phyloP scores from a whole-genome alignment of 2,888 invertebrate species.

The Eucera pruinosa region DNA sequence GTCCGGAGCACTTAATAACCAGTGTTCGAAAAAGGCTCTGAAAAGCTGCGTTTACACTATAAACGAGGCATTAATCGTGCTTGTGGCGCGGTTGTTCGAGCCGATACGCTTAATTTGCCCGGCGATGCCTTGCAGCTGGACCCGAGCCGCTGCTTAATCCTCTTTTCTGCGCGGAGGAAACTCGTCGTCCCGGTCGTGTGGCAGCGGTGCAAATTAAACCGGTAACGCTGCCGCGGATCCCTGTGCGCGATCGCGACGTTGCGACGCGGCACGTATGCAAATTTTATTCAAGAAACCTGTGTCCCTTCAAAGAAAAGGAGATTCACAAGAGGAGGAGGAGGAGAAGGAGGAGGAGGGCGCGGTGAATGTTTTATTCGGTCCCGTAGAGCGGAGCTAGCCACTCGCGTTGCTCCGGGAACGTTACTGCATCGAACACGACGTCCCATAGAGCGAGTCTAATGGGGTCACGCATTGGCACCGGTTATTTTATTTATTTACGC shows the following conservation, averaged over 20 bases:
- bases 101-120: constrained; percentile 33
- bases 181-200: constrained; percentile 14
- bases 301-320: constrained; percentile 49
- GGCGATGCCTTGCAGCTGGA: constrained; percentile 23
- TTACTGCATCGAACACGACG: constrained; percentile 47
- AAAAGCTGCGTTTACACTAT: not conserved
- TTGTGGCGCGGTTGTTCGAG: not conserved
- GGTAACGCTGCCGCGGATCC: constrained; percentile 18
- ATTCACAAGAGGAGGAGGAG: constrained; percentile 35
- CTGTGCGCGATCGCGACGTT: constrained; percentile 28
- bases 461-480: constrained; percentile 78
- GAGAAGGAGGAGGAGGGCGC: constrained; percentile 22
- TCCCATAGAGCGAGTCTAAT: constrained; percentile 80
- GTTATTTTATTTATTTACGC: constrained; percentile 82
- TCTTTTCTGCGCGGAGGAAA: constrained; percentile 24
- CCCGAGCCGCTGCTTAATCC: constrained; percentile 25
- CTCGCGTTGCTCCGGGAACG: constrained; percentile 58
- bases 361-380: constrained; percentile 63
- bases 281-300: constrained; percentile 59
- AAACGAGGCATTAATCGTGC: constrained; percentile 24
- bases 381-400: not conserved
- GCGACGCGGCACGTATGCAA: constrained; percentile 48
- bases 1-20: no score
- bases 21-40: no score
- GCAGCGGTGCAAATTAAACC: constrained; percentile 44